Base-by-base conservation (phyloP, 2,113 vertebrate genomes). In the Tupaia chinensis region DNA sequence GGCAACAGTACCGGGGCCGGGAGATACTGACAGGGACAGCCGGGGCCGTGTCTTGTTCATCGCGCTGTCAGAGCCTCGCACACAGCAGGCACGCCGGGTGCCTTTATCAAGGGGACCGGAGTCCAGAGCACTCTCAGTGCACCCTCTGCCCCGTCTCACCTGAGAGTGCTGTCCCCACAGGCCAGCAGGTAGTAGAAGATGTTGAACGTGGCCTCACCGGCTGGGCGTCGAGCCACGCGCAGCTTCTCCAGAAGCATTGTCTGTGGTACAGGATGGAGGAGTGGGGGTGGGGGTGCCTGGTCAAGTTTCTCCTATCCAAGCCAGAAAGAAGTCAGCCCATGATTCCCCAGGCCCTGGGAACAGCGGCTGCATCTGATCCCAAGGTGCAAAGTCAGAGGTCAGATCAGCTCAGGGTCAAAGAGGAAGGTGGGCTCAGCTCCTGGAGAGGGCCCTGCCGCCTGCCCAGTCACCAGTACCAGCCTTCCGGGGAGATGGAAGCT, bases 221-320 rank as follows among this genome's bases (percentile, higher is more conserved):
- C 98, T 0, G 99, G 99, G 68, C 99, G 99, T 87, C 98, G 99
- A 83, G 98, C 99, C 25, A 99, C 99, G 0, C 99, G 98, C 85
- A 99, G 98, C 95, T 99, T 99, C 98, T 99, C 99, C 98, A 99
- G 98, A 92, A 99, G 98, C 99, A 99, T 99, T 0, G 99, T 99
- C 99, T 99, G 87, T 13, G 27, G 0, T 0, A 94, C 61, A 77
- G 20, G 2, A 15, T 0, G 29, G 53, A 86, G 32, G 15, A 80
- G 69, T 60, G 5, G 82, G 34, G 56, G 16, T 53, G 61, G 86
- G 1, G 9, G 60, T 25, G 73, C 78, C 0, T 0, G 19, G 34
- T 61, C 1, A 0, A 0, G 19, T 77, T 32, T n/a, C 68, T 58
- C 84, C 80, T 15, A 20, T 15, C 74, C 85, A 22, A 3, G 34